Base-by-base conservation (phyloP, 2,888 invertebrate genomes). In the Drosophila tanythrix region DNA sequence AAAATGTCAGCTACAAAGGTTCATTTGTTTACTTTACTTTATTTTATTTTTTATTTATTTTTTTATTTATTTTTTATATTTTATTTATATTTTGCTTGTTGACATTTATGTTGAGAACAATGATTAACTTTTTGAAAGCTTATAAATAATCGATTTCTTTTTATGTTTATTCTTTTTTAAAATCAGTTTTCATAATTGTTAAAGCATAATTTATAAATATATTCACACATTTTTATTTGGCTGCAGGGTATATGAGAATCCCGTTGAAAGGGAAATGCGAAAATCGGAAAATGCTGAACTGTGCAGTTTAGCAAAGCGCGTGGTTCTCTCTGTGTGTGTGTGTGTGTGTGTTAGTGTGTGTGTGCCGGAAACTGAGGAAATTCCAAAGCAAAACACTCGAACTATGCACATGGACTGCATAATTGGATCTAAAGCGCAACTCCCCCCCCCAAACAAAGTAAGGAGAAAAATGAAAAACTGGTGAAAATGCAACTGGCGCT, bases 391-490 rank as follows among this genome's bases (percentile, higher is more conserved):
- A 61, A 46, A 35, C 66, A 36, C 63, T 70, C 50, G 43, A 59
- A 53, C 66, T 74, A 72, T 79, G 70, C 79, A 81, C 69, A 69
- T 48, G 78, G 73, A 70, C 82, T 84, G 88, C 83, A 84, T 84
- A 84, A 84, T 87, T 84, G 88, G 78, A 82, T 76, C 72, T 46
- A 21, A 29, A 52, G 29, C 38, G 1, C 13, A 27, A 6, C 18
- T 7, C 11, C 35, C 38, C 21, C 21, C 21, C 18, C 25, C n/a
- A 18, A n/a, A 8, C 13, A 48, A 35, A 2, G n/a, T 5, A 8
- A 15, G 2, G 3, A 5, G 29, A 18, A n/a, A 5, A 21, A 13
- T 18, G 13, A 18, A 31, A 15, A 21, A 18, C 11, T 50, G 18
- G 21, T 15, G n/a, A 13, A 68, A 50, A 53, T 72, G 69, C 66